phyloP scores from a whole-genome alignment of 2,797 vertebrate genomes.

The Lepus townsendii region DNA sequence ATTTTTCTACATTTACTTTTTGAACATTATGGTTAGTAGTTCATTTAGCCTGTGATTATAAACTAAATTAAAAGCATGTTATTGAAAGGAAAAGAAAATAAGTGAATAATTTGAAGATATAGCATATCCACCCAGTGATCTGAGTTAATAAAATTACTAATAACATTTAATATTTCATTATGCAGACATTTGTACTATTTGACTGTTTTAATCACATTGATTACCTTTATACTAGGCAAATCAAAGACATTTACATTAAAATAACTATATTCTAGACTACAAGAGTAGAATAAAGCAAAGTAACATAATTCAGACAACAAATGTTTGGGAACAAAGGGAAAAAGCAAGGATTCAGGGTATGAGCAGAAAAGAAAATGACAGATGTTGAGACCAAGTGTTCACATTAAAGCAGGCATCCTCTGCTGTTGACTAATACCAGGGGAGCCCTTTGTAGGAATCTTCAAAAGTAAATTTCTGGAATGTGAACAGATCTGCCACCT shows the following conservation, averaged over 20 bases:
- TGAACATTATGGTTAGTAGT: too few relatives aligned
- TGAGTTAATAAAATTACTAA: neutral
- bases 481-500: slow-evolving; percentile 63
- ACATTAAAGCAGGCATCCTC: slow-evolving; percentile 56
- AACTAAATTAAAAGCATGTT: too few relatives aligned
- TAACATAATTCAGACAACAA: slow-evolving; percentile 27
- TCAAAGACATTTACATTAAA: neutral
- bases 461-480: slow-evolving; percentile 72
- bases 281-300: neutral
- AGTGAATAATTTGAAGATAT: neutral
- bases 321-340: slow-evolving; percentile 57
- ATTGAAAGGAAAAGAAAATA: too few relatives aligned
- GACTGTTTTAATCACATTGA: neutral
- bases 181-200: neutral
- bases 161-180: neutral
- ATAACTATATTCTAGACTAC: neutral
- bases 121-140: neutral
- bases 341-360: neutral
- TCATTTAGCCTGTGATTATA: too few relatives aligned
- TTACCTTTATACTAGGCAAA: neutral
- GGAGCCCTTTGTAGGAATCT: slow-evolving; percentile 56
- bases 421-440: slow-evolving; percentile 61
- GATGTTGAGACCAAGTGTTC: slow-evolving; percentile 69
- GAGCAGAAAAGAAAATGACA: slow-evolving; percentile 56
- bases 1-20: too few relatives aligned